Evolutionary conservation across 2,888 invertebrate species (phyloP).

Genomic region (Brenthis hecate): DNA sequence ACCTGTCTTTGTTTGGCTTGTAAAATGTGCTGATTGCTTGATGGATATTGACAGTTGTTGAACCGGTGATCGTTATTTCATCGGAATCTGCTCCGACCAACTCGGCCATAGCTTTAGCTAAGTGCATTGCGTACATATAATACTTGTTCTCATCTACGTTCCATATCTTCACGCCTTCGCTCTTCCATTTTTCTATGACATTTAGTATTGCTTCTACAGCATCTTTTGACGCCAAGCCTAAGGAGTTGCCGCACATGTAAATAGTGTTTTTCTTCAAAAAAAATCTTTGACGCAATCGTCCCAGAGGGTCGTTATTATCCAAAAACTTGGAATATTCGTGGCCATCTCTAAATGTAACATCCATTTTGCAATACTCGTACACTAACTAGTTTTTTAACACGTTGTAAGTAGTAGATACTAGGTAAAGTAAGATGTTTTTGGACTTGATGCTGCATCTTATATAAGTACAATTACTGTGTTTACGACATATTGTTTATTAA

Average conservation of each 20-base stretch:
- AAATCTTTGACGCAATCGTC: constrained; percentile 61
- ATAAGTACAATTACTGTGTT: neutral
- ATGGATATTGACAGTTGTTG: constrained; percentile 65
- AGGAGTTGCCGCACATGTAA: constrained; percentile 70
- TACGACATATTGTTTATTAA: constrained; percentile 10
- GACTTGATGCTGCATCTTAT: neutral
- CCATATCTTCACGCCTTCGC: constrained; percentile 65
- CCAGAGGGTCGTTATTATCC: constrained; percentile 64
- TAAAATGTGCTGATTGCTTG: constrained; percentile 68
- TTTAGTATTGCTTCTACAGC: constrained; percentile 54
- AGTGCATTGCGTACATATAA: constrained; percentile 54
- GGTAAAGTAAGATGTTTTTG: neutral
- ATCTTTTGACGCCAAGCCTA: constrained; percentile 67
- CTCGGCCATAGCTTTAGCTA: constrained; percentile 63
- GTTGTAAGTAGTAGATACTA: neutral
- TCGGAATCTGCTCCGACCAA: constrained; percentile 61
- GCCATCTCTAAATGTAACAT: constrained; percentile 50
- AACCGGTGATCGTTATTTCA: constrained; percentile 57
- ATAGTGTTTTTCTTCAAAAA: constrained; percentile 56
- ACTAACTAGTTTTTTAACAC: neutral
- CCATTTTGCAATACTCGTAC: constrained; percentile 19
- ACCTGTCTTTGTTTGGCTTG: constrained; percentile 58
- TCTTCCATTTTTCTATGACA: constrained; percentile 61
- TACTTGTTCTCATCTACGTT: constrained; percentile 59
- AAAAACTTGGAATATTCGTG: constrained; percentile 54